These are phyloP conservation scores for Sphaerophoria taeniata DNA, from an alignment of 2,888 invertebrate species.

Conservation along the genomic window DNA sequence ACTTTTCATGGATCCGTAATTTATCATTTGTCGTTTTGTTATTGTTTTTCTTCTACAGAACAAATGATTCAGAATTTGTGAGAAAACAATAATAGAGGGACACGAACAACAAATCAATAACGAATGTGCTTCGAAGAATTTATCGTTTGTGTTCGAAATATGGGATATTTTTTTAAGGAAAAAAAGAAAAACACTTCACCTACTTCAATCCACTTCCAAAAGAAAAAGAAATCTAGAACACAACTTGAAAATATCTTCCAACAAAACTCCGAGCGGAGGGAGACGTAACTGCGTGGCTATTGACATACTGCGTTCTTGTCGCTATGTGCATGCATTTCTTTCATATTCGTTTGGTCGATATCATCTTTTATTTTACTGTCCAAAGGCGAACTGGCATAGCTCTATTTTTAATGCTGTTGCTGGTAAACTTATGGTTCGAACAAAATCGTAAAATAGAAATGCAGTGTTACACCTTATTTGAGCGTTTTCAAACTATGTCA, in stretches of 20 bases:
- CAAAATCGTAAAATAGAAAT: constrained; percentile 20
- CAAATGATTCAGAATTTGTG: constrained; percentile 14
- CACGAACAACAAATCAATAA: constrained; percentile 28
- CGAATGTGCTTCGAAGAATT: constrained; percentile 8
- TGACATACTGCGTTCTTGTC: constrained; percentile 14
- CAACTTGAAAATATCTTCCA: constrained; percentile 28
- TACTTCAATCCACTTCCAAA: constrained; percentile 9
- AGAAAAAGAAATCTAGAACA: constrained; percentile 5
- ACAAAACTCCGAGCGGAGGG: neutral
- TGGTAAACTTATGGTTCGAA: constrained; percentile 35
- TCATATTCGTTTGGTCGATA: constrained; percentile 17
- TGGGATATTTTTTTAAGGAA: constrained; percentile 21
- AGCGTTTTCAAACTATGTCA: constrained; percentile 69
- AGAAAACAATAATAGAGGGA: neutral
- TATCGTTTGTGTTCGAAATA: constrained; percentile 20
- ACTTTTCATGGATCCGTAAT: constrained; percentile 15
- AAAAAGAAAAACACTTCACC: constrained; percentile 16
- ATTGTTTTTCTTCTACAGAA: constrained; percentile 7
- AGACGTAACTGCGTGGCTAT: neutral
- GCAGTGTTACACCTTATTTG: constrained; percentile 11
- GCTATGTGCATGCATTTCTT: neutral
- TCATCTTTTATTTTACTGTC: too few species aligned
- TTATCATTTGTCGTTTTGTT: constrained; percentile 3
- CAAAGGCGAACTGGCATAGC: constrained; percentile 43
- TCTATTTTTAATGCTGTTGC: constrained; percentile 63